phyloP scores from a whole-genome alignment of 2,888 invertebrate genomes.

The Amphipyra tragopoginis region DNA sequence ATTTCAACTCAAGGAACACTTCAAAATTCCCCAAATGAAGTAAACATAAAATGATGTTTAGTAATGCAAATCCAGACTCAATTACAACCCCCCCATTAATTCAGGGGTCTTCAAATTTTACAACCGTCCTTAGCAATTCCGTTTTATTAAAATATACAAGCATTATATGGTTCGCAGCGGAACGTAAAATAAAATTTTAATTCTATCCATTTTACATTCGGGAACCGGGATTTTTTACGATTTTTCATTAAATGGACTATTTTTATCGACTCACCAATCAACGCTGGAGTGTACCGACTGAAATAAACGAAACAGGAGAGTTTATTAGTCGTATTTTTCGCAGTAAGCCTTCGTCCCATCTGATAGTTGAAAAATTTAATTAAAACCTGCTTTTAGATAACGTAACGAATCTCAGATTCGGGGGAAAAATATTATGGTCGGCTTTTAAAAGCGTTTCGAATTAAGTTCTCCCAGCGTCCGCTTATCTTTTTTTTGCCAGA shows the following conservation, averaged over 20 bases:
- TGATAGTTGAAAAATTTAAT: slow-evolving; percentile 79
- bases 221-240: slow-evolving; percentile 75
- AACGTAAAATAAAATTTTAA: slow-evolving; percentile 80
- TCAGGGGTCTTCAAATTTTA: slow-evolving; percentile 83
- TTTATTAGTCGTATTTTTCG: slow-evolving; percentile 69
- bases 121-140: slow-evolving; percentile 80
- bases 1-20: slow-evolving; percentile 36
- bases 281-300: slow-evolving; percentile 53
- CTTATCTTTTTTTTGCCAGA: slow-evolving; percentile 68
- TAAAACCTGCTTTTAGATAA: slow-evolving; percentile 75
- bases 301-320: slow-evolving; percentile 61
- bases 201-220: slow-evolving; percentile 70
- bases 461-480: slow-evolving; percentile 58
- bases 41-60: slow-evolving; percentile 71
- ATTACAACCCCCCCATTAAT: slow-evolving; percentile 80
- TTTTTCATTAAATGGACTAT: slow-evolving; percentile 71
- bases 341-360: slow-evolving; percentile 65
- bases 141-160: slow-evolving; percentile 85
- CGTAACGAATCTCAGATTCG: slow-evolving; percentile 58
- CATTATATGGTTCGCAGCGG: slow-evolving; percentile 75
- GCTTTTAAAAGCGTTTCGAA: slow-evolving; percentile 66
- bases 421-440: slow-evolving; percentile 66
- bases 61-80: slow-evolving; percentile 76
- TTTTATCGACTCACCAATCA: slow-evolving; percentile 64
- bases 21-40: slow-evolving; percentile 52